Evolutionary conservation across 2,888 invertebrate genomes (phyloP), one percentile per base, ranked within the genome.

Genomic region (Diplolepis rosae): DNA sequence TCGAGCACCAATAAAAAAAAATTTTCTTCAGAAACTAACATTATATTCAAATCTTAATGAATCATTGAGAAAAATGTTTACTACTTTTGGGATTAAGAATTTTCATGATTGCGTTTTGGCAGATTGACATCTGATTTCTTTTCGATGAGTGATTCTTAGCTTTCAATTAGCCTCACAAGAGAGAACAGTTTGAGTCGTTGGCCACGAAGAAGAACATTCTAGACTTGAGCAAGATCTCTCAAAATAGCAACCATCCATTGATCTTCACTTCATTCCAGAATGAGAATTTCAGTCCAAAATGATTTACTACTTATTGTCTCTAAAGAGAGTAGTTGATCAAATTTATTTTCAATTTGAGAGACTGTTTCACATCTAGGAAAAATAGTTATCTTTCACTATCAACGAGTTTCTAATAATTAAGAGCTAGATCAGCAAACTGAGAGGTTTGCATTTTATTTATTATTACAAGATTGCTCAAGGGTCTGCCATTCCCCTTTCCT

Each of bases 231-330:
- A 50, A 72, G 68, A 71, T 66, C 56, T 85, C 84, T 84, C 81
- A 82, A 87, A 86, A 87, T 87, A 86, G 82, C 84, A 79, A 80
- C 70, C 32, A 56, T 56, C 80, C 85, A 86, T 86, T 83, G 86
- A 85, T 85, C 82, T 84, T 79, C 79, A 75, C 75, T 75, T 79
- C 79, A 80, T 81, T 81, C 78, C 79, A 77, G 76, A 76, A 72
- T 71, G 72, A 71, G 71, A 76, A 75, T 69, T 81, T 81, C 78
- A 77, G 83, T 83, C 77, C 72, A 73, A 76, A 84, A 82, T 79
- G 78, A 82, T 82, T 72, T 73, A 66, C 22, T 13, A 13, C 13
- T 61, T 13, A 39, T 61, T 61, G 56, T 22, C 5, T 56, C 15
- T 22, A n/a, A 39, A 6, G 22, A 18, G 13, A 56, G 30, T 32